Evolutionary conservation across 2,888 invertebrate species (phyloP), one percentile per base, ranked within the genome.

Genomic region (Zaprionus lineosus): DNA sequence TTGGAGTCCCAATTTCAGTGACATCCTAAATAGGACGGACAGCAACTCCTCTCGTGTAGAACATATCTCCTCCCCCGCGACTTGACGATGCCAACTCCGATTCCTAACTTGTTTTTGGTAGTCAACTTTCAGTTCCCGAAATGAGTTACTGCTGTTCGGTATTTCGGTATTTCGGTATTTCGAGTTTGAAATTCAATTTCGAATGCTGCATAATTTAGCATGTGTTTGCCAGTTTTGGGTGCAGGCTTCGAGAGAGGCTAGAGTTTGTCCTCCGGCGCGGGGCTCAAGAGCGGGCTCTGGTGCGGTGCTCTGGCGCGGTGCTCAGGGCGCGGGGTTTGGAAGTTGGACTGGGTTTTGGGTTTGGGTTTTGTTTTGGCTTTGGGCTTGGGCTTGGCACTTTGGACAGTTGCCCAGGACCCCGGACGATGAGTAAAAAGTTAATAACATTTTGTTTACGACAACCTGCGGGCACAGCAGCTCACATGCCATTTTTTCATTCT

Each of bases 171-270:
- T n/a, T n/a, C n/a, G n/a, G n/a, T n/a, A n/a, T n/a, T n/a, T n/a
- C n/a, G 60, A 76, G 69, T 68, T 81, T 61, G 58, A 61, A 81
- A 81, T 86, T 84, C 74, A 84, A 81, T 81, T 84, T 81, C 64
- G 56, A 76, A 81, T 81, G 77, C 61, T 81, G 84, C 74, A 86
- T 81, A 84, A 81, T 86, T 81, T 84, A 81, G 64, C 70, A 74
- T 74, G 71, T 74, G 74, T 57, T 68, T 19, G 28, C 12, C 2
- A 14, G 34, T 26, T 18, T 51, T 41, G n/a, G 29, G 31, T 11
- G 19, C 11, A 3, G 16, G 11, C 6, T 9, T 40, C 39, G 36
- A 48, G 24, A 18, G 29, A 5, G 33, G n/a, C 18, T 12, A 11
- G 19, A 8, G 18, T 29, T 21, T 16, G 46, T 8, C 19, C 6